A percentile compares a stretch with the other conserved stretches of the same genome.
These are phyloP conservation scores for Amblyopsis hoosieri DNA, from an alignment of 2,797 vertebrate genomes.

Conservation along the genomic window DNA sequence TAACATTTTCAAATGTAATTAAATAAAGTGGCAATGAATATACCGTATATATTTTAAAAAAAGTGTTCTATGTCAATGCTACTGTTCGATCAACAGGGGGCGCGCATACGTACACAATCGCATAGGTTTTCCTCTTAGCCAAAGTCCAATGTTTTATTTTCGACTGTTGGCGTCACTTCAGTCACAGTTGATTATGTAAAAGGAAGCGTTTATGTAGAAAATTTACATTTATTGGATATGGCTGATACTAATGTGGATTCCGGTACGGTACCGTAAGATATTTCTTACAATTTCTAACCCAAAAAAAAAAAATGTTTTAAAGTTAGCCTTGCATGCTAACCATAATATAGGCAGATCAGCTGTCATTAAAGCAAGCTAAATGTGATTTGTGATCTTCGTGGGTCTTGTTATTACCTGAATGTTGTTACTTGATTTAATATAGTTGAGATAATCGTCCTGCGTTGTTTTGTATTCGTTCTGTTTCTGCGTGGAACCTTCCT, in stretches of 20 bases:
- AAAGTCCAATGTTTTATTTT: constrained; percentile 26
- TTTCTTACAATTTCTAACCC: background rate
- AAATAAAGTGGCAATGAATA: constrained; percentile 54
- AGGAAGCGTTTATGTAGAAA: background rate
- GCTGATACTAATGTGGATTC: background rate
- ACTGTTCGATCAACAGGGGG: constrained; percentile 47
- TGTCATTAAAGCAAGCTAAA: too few species aligned
- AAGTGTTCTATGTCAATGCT: background rate
- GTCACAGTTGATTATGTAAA: background rate
- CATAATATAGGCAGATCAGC: too few species aligned
- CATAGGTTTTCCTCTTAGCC: background rate
- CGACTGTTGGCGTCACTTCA: background rate
- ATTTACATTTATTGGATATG: background rate
- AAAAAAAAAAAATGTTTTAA: constrained; percentile 19
- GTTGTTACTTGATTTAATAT: background rate
- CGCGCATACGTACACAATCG: background rate
- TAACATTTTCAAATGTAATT: constrained; percentile 55
- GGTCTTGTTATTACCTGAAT: background rate
- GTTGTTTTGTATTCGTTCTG: background rate
- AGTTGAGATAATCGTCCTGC: background rate
- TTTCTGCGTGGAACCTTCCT: constrained; percentile 28
- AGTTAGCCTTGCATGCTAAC: background rate
- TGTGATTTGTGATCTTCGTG: too few species aligned
- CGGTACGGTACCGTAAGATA: constrained; percentile 39
- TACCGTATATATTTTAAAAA: constrained; percentile 5